phyloP scores from a whole-genome alignment of 2,113 vertebrate species.

The Apteryx mantelli region DNA sequence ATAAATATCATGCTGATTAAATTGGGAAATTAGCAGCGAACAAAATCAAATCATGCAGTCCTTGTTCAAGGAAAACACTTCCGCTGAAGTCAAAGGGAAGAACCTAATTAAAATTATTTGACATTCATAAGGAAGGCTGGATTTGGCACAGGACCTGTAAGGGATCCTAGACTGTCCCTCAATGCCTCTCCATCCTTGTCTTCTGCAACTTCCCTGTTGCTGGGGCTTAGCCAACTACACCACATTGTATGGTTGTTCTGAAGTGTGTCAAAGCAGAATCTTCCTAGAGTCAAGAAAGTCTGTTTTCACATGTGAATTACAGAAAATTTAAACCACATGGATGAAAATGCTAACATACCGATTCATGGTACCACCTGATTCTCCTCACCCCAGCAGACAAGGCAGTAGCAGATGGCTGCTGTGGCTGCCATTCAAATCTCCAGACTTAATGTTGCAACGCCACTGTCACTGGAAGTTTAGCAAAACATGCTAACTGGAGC shows the following conservation, averaged over 20 bases:
- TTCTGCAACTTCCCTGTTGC: neutral
- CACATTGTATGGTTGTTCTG: neutral
- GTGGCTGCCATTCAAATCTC: neutral
- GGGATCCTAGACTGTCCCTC: neutral
- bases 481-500: neutral
- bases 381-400: rapidly evolving
- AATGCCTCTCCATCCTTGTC: neutral
- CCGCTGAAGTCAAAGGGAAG: neutral
- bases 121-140: neutral
- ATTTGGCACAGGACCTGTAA: neutral
- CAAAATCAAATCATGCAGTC: neutral
- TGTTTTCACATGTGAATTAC: neutral
- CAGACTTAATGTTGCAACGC: neutral
- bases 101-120: neutral
- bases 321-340: neutral
- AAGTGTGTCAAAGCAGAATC: neutral
- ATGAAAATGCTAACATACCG: rapidly evolving
- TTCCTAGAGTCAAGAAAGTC: neutral
- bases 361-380: neutral
- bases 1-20: neutral
- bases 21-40: neutral
- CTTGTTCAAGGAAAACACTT: neutral
- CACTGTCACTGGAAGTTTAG: rapidly evolving
- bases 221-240: rapidly evolving
- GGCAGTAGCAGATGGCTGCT: neutral